Conservation (phyloP, 2,888 invertebrate species). For the Drosophila aldrichi region DNA sequence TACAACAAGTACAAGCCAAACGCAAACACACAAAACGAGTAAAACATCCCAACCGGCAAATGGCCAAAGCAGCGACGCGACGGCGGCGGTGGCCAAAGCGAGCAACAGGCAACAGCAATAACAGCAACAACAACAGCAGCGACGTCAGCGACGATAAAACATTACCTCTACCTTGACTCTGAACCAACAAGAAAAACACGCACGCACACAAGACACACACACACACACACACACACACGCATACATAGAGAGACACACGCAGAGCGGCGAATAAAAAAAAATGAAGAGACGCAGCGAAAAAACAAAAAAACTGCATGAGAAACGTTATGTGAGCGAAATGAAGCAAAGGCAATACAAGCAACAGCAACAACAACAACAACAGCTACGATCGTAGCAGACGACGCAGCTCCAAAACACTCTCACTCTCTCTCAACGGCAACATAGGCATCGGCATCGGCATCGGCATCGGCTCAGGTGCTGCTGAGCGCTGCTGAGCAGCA, state of each 20-base stretch:
- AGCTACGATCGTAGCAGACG: conserved; percentile 31
- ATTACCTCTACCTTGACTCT: conserved; percentile 86
- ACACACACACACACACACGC: conserved; percentile 12
- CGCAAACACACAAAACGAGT: conserved; percentile 46
- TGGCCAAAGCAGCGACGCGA: conserved; percentile 65
- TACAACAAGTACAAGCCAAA: conserved; percentile 70
- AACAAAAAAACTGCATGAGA: conserved; percentile 78
- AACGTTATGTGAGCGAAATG: conserved; percentile 82
- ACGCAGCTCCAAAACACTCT: conserved; percentile 73
- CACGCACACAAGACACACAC: conserved; percentile 29
- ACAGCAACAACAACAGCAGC: conserved; percentile 39
- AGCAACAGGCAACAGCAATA: conserved; percentile 50
- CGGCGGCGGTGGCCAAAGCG: conserved; percentile 28
- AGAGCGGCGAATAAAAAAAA: conserved; percentile 16
- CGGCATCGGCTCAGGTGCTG: conserved; percentile 42
- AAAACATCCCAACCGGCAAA: conserved; percentile 79
- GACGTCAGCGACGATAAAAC: conserved; percentile 54
- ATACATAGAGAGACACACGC: conserved; percentile 22
- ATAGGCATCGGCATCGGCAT: conserved; percentile 8
- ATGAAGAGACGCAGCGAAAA: conserved; percentile 18
- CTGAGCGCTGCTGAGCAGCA: conserved; percentile 25
- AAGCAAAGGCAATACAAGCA: conserved; percentile 39
- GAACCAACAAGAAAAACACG: conserved; percentile 71
- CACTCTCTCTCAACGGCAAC: conserved; percentile 66
- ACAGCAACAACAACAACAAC: conserved; percentile 20